These are phyloP conservation scores for Micropterix aruncella DNA, from an alignment of 2,888 invertebrate species.

Conservation along the genomic window DNA sequence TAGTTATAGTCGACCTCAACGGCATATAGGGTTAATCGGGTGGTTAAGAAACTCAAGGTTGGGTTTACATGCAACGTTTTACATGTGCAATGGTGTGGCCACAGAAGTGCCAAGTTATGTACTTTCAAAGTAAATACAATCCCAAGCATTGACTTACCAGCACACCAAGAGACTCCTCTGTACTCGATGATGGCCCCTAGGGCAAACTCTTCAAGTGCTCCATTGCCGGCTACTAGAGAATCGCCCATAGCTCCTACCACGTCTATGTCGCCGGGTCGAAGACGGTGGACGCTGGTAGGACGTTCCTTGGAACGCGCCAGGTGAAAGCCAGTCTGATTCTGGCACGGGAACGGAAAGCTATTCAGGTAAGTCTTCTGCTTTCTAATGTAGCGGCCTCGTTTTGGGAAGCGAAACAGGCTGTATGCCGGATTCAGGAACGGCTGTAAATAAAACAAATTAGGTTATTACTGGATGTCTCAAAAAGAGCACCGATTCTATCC, in stretches of 20 bases:
- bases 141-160: slow-evolving; percentile 40
- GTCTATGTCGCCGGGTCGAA: slow-evolving; percentile 54
- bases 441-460: neutral
- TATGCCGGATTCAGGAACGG: neutral
- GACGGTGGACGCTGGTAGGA: slow-evolving; percentile 50
- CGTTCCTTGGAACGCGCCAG: slow-evolving; percentile 20
- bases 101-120: too few relatives aligned
- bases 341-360: slow-evolving; percentile 44
- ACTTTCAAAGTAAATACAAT: too few relatives aligned
- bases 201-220: slow-evolving; percentile 58
- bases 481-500: too few relatives aligned
- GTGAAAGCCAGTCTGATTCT: slow-evolving; percentile 13
- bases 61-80: too few relatives aligned
- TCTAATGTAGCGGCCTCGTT: slow-evolving; percentile 29
- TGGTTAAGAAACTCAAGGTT: too few relatives aligned
- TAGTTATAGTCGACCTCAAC: too few relatives aligned
- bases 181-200: slow-evolving; percentile 60
- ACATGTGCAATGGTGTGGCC: too few relatives aligned
- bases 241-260: slow-evolving; percentile 61
- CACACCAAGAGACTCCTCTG: slow-evolving; percentile 62
- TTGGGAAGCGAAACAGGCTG: slow-evolving; percentile 27
- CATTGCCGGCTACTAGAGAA: slow-evolving; percentile 58
- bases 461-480: too few relatives aligned
- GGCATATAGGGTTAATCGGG: too few relatives aligned
- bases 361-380: slow-evolving; percentile 35